Base-by-base conservation (phyloP, 2,797 vertebrate species). In the Heliangelus exortis region DNA sequence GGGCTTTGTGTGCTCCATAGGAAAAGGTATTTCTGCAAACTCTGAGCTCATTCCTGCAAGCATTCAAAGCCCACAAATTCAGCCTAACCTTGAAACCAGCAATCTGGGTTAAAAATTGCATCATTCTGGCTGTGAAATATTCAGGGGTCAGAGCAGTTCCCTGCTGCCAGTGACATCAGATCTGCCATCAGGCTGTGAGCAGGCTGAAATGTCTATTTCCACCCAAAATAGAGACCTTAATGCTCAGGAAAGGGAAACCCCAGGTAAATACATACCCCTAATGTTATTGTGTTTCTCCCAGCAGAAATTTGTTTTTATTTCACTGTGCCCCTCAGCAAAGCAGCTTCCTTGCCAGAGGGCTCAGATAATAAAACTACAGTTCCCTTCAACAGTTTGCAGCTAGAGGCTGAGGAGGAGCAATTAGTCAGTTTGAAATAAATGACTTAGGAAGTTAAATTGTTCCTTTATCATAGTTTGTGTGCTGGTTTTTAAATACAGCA, bases 391-490 rank as follows among this genome's bases (percentile, higher is more conserved):
- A 47, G 53, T 92, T 92, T 91, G 82, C 67, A 88, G 92, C 93
- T 92, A 19, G 63, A 92, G 88, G 96, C 90, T 91, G 15, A 79
- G 83, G 15, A 76, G 85, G 62, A 94, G 93, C 77, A 95, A 93
- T 94, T 96, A 96, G 92, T 87, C 68, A 68, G 75, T 84, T 95
- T 88, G 69, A 93, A 91, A 86, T 90, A 92, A 94, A 93, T 95
- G 59, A 74, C 87, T 96, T 86, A 66, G 89, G 67, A 94, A 93
- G 91, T 80, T 76, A 91, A 88, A 81, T 79, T 86, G 55, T 91
- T 91, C 63, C 73, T 69, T 76, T 68, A 51, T 75, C 91, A 48
- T 47, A 83, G 50, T 51, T 69, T 13, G 28, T 19, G 62, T 73
- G 87, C 83, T 90, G 67, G 12, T 84, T 91, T 95, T 91, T 66